Evolutionary conservation across 2,888 invertebrate genomes (phyloP), one percentile per base, ranked within the genome.

Genomic region (Cosmorhoe ocellata): DNA sequence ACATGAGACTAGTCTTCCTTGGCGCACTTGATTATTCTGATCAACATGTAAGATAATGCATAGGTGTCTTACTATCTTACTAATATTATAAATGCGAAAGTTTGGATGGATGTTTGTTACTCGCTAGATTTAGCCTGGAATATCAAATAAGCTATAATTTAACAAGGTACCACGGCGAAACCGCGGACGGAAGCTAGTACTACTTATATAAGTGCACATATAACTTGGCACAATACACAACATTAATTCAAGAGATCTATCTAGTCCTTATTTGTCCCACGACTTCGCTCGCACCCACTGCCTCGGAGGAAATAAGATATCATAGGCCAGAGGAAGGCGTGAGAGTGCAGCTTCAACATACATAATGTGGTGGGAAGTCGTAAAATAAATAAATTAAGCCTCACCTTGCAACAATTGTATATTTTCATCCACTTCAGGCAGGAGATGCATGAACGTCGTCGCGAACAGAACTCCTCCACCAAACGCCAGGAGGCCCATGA

Each of bases 391-490:
- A 37, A 55, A 24, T 36, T 34, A 39, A 43, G 48, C 14, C 81
- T 81, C 63, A 91, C 91, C 87, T 82, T 93, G 91, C 52, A 95
- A 77, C 26, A 89, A 68, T 44, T 92, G 86, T 33, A 96, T 92
- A 43, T 92, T 92, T 63, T 95, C 94, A 41, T 92, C 91, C 0
- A 96, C 95, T 87, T 96, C 96, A 5, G 96, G 96, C 48, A 96
- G 79, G 64, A 97, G 83, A 74, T 97, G 96, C 69, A 96, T 88
- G 69, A 97, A 96, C 1, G 95, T 95, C 3, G 96, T 97, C 59
- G 94, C 93, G 42, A 97, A 90, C 5, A 97, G 84, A 0, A 96
- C 96, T 4, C 96, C 96, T 6, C 96, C 96, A 7, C 96, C 96
- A 60, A 96, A 94, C 40, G 95, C 93, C 36, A 96, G 80, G 6